Conservation (phyloP, 1,140 invertebrate species). For the Polypedilum vanderplanki region DNA sequence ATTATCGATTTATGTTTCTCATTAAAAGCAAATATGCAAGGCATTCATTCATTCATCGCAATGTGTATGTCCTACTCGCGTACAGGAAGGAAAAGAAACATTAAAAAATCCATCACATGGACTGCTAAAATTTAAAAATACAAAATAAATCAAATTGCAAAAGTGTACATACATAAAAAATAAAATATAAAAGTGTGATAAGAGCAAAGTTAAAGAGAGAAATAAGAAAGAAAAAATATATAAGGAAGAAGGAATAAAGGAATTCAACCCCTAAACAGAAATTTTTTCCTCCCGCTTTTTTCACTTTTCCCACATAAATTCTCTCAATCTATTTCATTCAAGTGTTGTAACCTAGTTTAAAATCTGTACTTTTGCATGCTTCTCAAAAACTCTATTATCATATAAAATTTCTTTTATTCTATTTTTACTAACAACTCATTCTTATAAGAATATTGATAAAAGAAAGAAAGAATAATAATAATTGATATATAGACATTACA, state of each 20-base stretch:
- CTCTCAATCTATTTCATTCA: conserved; percentile 10
- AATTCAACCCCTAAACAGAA: background rate
- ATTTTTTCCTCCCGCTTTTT: conserved; percentile 17
- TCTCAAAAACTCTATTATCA: background rate
- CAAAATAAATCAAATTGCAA: background rate
- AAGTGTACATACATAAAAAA: background rate
- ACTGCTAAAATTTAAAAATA: background rate
- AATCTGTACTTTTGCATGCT: background rate
- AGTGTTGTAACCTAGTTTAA: conserved; percentile 6
- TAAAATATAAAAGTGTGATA: background rate
- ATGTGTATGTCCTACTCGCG: background rate
- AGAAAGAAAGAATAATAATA: no score
- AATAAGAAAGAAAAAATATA: background rate
- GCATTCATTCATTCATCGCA: conserved; percentile 11
- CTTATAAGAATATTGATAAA: no score
- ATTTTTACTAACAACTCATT: background rate
- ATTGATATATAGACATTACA: no score
- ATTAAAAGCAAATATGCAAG: conserved; percentile 10
- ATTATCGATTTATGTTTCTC: conserved; percentile 13
- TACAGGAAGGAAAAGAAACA: background rate
- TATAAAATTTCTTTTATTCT: background rate
- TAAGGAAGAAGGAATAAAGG: background rate
- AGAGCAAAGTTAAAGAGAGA: background rate
- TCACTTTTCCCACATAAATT: conserved; percentile 12
- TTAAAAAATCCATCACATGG: background rate